Conservation (phyloP, 2,113 vertebrate genomes). For the Silurus asotus region DNA sequence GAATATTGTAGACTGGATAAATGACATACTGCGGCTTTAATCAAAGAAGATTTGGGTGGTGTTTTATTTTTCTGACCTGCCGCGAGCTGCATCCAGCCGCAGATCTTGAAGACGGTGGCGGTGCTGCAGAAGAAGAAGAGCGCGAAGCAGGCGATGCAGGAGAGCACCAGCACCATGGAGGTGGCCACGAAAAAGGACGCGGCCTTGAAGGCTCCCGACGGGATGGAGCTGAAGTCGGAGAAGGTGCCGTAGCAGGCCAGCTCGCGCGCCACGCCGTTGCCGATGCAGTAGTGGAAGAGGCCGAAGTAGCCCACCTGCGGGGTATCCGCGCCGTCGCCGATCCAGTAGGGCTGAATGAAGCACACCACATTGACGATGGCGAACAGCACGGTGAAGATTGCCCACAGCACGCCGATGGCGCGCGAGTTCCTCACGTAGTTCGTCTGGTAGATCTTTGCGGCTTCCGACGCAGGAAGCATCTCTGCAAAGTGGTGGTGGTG, state of each 20-base stretch:
- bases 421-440: slow-evolving; percentile 98
- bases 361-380: slow-evolving; percentile 98
- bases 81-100: slow-evolving; percentile 98
- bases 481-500: slow-evolving; percentile 57
- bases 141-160: slow-evolving; percentile 92
- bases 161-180: slow-evolving; percentile 94
- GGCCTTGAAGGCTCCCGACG: slow-evolving; percentile 95
- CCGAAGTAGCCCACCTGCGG: slow-evolving; percentile 98
- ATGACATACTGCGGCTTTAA: not conserved
- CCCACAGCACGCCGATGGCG: slow-evolving; percentile 97
- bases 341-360: slow-evolving; percentile 99
- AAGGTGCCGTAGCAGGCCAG: slow-evolving; percentile 94
- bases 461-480: slow-evolving; percentile 93
- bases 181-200: slow-evolving; percentile 96
- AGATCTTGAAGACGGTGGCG: slow-evolving; percentile 98
- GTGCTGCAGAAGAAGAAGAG: slow-evolving; percentile 99
- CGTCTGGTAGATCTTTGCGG: slow-evolving; percentile 96
- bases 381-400: slow-evolving; percentile 98
- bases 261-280: slow-evolving; percentile 90
- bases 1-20: no score
- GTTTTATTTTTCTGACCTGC: slow-evolving; percentile 82
- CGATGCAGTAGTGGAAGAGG: slow-evolving; percentile 98
- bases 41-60: not conserved
- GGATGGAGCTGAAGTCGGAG: slow-evolving; percentile 93
- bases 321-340: slow-evolving; percentile 94